Evolutionary conservation across 2,113 vertebrate genomes (phyloP).

Genomic region (Vulpes ferrilata): DNA sequence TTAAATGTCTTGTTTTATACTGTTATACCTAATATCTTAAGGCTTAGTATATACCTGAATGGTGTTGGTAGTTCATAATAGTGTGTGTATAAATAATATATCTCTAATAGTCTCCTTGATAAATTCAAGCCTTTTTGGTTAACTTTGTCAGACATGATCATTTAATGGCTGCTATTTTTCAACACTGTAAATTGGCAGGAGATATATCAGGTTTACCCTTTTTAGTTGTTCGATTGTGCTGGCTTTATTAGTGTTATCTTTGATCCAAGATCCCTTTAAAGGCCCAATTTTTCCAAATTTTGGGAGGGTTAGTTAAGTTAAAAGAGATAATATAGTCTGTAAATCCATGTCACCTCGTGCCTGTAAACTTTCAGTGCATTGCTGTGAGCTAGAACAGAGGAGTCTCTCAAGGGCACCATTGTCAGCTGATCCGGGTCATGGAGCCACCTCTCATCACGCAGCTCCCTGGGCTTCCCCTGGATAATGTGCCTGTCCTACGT

Average conservation of each 20-base stretch:
- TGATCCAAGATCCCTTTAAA: conserved; percentile 13
- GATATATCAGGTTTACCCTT: background rate
- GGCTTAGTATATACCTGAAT: background rate
- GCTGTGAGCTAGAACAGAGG: background rate
- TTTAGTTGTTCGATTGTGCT: background rate
- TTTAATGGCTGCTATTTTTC: background rate
- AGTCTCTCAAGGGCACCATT: fast-evolving
- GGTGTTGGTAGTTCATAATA: background rate
- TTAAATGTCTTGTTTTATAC: background rate
- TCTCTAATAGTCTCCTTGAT: background rate
- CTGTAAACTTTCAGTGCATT: background rate
- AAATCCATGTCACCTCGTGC: background rate
- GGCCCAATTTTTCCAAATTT: conserved; percentile 5
- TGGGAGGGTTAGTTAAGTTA: background rate
- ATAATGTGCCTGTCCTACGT: too few species aligned
- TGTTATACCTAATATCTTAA: background rate
- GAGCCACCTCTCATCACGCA: background rate
- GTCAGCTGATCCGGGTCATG: background rate
- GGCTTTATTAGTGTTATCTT: conserved; percentile 21
- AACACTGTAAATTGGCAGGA: background rate
- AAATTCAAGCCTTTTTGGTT: background rate
- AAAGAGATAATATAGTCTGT: background rate
- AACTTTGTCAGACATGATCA: background rate
- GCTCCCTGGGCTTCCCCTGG: background rate
- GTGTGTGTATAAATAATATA: background rate